Evolutionary conservation across 2,113 vertebrate species (phyloP).

Genomic region (Actenoides lindsayi): DNA sequence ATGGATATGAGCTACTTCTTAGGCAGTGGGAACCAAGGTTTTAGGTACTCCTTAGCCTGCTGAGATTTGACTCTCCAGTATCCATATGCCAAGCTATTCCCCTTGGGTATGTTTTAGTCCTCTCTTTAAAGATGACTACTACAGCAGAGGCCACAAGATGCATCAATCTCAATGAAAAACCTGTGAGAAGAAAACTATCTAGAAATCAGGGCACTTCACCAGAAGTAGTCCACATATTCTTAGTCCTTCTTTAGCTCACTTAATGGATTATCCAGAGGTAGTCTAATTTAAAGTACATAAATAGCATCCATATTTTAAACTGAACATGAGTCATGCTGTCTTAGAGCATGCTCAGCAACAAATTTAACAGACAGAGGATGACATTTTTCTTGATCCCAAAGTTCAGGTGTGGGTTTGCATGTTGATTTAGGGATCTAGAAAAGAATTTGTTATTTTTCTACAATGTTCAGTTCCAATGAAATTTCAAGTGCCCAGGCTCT

Average conservation of each 20-base stretch:
- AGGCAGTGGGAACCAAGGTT: background rate
- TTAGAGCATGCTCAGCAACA: background rate
- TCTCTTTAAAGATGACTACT: background rate
- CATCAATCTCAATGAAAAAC: background rate
- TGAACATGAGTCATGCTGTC: fast-evolving
- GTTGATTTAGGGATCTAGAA: background rate
- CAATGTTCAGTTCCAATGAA: background rate
- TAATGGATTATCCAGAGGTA: background rate
- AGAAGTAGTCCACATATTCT: background rate
- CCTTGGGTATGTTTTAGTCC: background rate
- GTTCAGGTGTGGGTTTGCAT: background rate
- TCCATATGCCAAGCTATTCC: background rate
- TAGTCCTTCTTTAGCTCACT: background rate
- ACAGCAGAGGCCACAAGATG: background rate
- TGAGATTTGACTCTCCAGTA: background rate
- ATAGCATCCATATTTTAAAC: background rate
- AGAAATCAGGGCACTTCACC: background rate
- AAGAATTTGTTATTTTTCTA: background rate
- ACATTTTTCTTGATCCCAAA: background rate
- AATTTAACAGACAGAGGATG: background rate
- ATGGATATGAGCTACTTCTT: background rate
- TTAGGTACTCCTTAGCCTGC: background rate
- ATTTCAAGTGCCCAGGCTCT: background rate
- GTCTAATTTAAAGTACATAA: background rate
- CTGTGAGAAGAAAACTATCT: background rate